Conservation (phyloP, 23 tunicate genomes). For the Trididemnum clinides region DNA sequence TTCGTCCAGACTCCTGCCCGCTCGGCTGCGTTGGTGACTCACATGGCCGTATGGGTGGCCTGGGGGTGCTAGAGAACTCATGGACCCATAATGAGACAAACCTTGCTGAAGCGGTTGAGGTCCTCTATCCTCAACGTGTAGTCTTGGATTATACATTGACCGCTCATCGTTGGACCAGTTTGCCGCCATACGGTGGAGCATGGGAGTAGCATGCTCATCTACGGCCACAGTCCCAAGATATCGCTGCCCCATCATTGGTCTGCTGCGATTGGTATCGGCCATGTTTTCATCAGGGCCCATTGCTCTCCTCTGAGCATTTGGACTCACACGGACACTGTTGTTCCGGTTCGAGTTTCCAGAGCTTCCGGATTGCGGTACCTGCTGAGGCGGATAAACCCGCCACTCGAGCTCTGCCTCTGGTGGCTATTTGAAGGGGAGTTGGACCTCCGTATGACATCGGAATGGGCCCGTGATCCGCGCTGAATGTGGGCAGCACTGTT, state of each 20-base stretch:
- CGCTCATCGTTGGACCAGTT: slow-evolving; percentile 23
- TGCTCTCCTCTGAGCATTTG: slow-evolving; percentile 53
- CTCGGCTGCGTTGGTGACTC: slow-evolving; percentile 53
- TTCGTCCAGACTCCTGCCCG: slow-evolving; percentile 87
- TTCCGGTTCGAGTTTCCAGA: slow-evolving; percentile 66
- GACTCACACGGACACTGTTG: slow-evolving; percentile 73
- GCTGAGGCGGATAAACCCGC: background rate
- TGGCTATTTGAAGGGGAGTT: slow-evolving; percentile 38
- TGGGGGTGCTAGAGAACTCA: slow-evolving; percentile 60
- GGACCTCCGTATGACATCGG: slow-evolving; percentile 50
- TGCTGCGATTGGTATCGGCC: slow-evolving; percentile 17
- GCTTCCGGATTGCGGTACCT: no score
- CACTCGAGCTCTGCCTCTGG: slow-evolving; percentile 53
- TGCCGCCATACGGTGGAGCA: slow-evolving; percentile 53
- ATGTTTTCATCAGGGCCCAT: slow-evolving; percentile 41
- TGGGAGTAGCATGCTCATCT: slow-evolving; percentile 55
- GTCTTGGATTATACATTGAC: background rate
- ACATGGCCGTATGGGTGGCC: slow-evolving; percentile 34
- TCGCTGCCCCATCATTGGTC: slow-evolving; percentile 43
- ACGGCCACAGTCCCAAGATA: slow-evolving; percentile 38
- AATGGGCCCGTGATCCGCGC: slow-evolving; percentile 49
- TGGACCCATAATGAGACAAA: slow-evolving; percentile 77
- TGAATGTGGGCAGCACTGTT: slow-evolving; percentile 61
- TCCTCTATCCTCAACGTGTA: background rate
- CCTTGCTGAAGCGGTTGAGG: background rate